Conservation (phyloP, 2,888 invertebrate species). For the Lepidonotus clava region DNA sequence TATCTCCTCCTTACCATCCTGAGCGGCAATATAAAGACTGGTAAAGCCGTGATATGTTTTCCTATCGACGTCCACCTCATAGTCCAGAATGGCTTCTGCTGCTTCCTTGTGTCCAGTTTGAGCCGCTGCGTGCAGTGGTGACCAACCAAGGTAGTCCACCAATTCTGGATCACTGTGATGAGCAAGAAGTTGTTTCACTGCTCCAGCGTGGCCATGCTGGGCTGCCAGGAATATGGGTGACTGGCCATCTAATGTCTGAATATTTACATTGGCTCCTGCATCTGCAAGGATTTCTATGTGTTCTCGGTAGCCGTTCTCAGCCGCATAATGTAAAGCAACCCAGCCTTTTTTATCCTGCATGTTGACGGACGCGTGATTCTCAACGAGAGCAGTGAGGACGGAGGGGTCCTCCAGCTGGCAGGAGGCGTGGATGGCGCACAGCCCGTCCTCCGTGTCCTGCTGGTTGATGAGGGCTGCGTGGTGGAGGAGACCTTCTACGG, state of each 20-base stretch:
- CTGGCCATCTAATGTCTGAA: slow-evolving; percentile 63
- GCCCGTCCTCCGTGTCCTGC: slow-evolving; percentile 55
- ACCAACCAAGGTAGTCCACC: slow-evolving; percentile 65
- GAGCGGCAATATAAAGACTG: slow-evolving; percentile 61
- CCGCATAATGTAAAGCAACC: slow-evolving; percentile 64
- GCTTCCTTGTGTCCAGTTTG: slow-evolving; percentile 63
- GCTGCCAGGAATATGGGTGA: slow-evolving; percentile 64
- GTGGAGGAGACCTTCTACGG: slow-evolving; percentile 60
- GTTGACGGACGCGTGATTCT: slow-evolving; percentile 60
- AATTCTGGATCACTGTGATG: slow-evolving; percentile 60
- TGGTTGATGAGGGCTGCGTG: slow-evolving; percentile 64
- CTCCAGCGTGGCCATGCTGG: slow-evolving; percentile 59
- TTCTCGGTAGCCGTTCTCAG: slow-evolving; percentile 62
- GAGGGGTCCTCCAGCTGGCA: slow-evolving; percentile 59
- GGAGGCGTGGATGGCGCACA: slow-evolving; percentile 64
- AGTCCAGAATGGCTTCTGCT: slow-evolving; percentile 60
- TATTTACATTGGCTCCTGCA: slow-evolving; percentile 62
- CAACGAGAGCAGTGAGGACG: slow-evolving; percentile 59
- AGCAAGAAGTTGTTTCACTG: slow-evolving; percentile 51
- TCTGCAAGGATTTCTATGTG: slow-evolving; percentile 61
- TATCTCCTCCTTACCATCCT: slow-evolving; percentile 59
- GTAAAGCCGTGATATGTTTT: slow-evolving; percentile 67
- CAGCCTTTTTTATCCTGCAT: slow-evolving; percentile 65
- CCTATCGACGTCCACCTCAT: slow-evolving; percentile 61
- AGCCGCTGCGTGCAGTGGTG: slow-evolving; percentile 66